Evolutionary conservation across 2,888 invertebrate species (phyloP).

Genomic region (Panopea generosa): DNA sequence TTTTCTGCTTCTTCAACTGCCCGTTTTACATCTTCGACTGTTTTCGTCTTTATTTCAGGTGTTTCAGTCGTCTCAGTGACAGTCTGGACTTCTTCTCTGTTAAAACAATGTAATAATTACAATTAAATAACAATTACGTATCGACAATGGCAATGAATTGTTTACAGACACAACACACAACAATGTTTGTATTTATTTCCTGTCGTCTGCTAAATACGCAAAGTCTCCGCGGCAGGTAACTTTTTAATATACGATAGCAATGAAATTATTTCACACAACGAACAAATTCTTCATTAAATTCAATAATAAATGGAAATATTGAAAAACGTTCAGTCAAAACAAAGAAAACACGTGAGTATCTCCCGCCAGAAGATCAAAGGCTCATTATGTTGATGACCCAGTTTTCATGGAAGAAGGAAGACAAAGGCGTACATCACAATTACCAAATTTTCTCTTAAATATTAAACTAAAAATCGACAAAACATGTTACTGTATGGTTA

Average conservation of each 20-base stretch:
- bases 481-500: not conserved
- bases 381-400: conserved; percentile 63
- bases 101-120: conserved; percentile 18
- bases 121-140: not conserved
- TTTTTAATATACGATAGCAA: too few relatives aligned
- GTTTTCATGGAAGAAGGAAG: conserved; percentile 49
- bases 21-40: conserved; percentile 74
- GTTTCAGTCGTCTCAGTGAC: conserved; percentile 64
- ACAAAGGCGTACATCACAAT: conserved; percentile 35
- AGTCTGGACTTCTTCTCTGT: conserved; percentile 73
- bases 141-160: too few relatives aligned
- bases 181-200: too few relatives aligned
- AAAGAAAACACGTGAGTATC: not conserved
- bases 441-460: not conserved
- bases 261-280: too few relatives aligned
- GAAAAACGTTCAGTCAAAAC: too few relatives aligned
- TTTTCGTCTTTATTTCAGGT: conserved; percentile 71
- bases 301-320: too few relatives aligned
- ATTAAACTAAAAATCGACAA: conserved; percentile 13
- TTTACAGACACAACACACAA: too few relatives aligned
- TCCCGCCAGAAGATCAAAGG: conserved; percentile 13
- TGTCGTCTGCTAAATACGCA: conserved; percentile 36
- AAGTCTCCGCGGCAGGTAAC: not conserved
- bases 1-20: conserved; percentile 61
- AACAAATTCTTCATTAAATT: too few relatives aligned